Evolutionary conservation across 1,140 invertebrate genomes (phyloP).

Genomic region (Bombus pascuorum): DNA sequence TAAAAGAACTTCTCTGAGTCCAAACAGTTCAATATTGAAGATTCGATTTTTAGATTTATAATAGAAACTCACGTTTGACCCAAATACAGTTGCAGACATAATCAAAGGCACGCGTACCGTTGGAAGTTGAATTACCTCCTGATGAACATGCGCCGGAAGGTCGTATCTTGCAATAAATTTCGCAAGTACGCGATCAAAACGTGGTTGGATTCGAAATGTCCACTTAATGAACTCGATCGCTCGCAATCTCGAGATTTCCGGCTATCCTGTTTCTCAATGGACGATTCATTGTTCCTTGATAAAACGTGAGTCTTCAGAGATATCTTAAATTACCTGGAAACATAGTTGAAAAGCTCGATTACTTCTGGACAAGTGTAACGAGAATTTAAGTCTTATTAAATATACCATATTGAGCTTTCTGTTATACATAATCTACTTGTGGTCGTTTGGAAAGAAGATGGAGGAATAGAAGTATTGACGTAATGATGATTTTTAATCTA

Average conservation of each 20-base stretch:
- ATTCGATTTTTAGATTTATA: not conserved
- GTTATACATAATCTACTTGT: not conserved
- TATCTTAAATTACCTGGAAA: not conserved
- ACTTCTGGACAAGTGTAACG: not conserved
- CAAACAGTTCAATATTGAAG: not conserved
- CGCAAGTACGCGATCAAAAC: constrained; percentile 11
- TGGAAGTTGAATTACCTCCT: not conserved
- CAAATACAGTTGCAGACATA: not conserved
- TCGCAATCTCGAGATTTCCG: not conserved
- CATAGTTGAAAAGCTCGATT: not conserved
- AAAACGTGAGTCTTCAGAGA: not conserved
- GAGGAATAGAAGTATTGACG: not conserved
- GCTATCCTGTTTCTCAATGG: not conserved
- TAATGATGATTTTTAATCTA: not conserved
- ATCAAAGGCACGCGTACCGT: not conserved
- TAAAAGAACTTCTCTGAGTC: not conserved
- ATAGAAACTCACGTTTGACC: not conserved
- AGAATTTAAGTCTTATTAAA: not conserved
- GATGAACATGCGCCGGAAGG: constrained; percentile 34
- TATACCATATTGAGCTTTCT: not conserved
- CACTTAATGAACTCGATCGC: constrained; percentile 8
- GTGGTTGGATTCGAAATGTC: constrained; percentile 26
- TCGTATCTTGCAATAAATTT: constrained; percentile 1
- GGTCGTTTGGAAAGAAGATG: not conserved
- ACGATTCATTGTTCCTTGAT: not conserved